A percentile compares a stretch with the other conserved stretches of the same genome.
Evolutionary conservation across 2,113 vertebrate genomes (phyloP).

Genomic region (Mormyrus lacerda): DNA sequence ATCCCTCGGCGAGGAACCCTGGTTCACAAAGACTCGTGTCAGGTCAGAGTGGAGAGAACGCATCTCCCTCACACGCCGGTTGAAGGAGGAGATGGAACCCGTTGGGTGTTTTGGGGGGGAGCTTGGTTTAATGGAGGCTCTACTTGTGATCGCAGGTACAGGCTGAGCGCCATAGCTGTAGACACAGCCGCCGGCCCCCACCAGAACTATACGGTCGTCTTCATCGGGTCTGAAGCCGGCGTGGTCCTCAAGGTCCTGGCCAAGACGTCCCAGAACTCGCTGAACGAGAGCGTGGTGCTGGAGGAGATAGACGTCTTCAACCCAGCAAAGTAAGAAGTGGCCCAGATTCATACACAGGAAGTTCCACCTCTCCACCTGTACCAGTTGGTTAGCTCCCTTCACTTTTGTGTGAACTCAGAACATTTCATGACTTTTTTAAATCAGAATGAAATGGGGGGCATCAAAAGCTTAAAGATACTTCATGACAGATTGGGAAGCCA

Average conservation of each 20-base stretch:
- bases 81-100: neutral
- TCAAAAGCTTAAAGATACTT: neutral
- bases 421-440: neutral
- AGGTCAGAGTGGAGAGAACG: conserved; percentile 60
- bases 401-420: neutral
- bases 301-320: conserved; percentile 97
- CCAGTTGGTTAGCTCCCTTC: neutral
- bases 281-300: conserved; percentile 87
- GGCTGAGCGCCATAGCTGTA: conserved; percentile 81
- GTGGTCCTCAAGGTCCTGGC: conserved; percentile 91
- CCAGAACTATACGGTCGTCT: conserved; percentile 92
- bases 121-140: neutral
- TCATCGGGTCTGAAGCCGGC: conserved; percentile 90
- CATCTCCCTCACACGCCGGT: neutral
- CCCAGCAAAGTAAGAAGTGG: conserved; percentile 77
- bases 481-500: neutral
- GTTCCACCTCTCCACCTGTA: conserved; percentile 13
- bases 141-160: conserved; percentile 66
- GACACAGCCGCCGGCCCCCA: conserved; percentile 83
- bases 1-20: conserved; percentile 83
- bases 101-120: neutral
- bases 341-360: conserved; percentile 23
- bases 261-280: conserved; percentile 72
- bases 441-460: neutral
- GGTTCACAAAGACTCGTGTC: conserved; percentile 97